Conservation (phyloP, 2,888 invertebrate genomes). For the Bedellia somnulentella region DNA sequence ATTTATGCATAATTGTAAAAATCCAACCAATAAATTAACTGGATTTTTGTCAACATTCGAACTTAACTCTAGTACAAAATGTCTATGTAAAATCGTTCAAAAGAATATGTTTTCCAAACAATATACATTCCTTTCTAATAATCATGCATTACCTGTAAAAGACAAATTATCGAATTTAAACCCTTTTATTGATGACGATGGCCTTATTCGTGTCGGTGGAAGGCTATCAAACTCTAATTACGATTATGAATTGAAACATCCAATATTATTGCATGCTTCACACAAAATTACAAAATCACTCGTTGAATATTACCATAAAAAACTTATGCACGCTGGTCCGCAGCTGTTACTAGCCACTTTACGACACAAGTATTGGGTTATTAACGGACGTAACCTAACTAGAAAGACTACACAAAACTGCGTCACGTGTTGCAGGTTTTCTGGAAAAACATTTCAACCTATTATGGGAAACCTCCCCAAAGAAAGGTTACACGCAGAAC, state of each 20-base stretch:
- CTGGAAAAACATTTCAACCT: constrained; percentile 7
- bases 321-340: constrained; percentile 7
- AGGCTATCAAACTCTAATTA: constrained; percentile 7
- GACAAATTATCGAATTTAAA: constrained; percentile 4
- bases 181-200: constrained; percentile 5
- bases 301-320: constrained; percentile 6
- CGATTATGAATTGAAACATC: constrained; percentile 7
- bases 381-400: constrained; percentile 2
- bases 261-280: constrained; percentile 7
- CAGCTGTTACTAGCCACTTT: constrained; percentile 7
- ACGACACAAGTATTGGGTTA: constrained; percentile 7
- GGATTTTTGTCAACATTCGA: background rate
- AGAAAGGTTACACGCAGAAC: constrained; percentile 4
- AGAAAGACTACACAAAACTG: constrained; percentile 4
- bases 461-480: constrained; percentile 5
- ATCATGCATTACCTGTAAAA: background rate
- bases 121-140: background rate
- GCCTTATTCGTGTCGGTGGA: constrained; percentile 8
- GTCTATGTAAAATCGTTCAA: constrained; percentile 1
- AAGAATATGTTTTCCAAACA: background rate
- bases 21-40: constrained; percentile 1
- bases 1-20: background rate
- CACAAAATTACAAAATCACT: constrained; percentile 4
- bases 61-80: background rate
- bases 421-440: constrained; percentile 8